A percentile compares a stretch with the other conserved stretches of the same genome.
phyloP scores from a whole-genome alignment of 1,140 invertebrate genomes.

The Hormaphis cornu region DNA sequence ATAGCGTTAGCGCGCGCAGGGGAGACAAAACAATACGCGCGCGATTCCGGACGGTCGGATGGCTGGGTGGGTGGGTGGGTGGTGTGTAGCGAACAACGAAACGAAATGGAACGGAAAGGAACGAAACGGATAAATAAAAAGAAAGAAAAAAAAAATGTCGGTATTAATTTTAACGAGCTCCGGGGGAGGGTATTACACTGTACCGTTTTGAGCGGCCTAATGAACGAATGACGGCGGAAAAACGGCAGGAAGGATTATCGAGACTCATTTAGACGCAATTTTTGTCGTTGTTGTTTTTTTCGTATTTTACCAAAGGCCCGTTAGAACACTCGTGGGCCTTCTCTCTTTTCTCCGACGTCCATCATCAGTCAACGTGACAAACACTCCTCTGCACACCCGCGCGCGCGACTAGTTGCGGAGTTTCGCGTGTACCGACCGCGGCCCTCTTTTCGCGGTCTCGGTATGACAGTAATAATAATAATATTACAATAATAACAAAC shows the following conservation, averaged over 20 bases:
- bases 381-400: not conserved
- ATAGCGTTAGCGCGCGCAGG: not conserved
- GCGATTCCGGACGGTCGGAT: not conserved
- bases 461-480: not conserved
- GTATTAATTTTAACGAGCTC: conserved; percentile 32
- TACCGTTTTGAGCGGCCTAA: conserved; percentile 29
- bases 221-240: conserved; percentile 24
- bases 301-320: not conserved
- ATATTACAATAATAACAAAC: not conserved
- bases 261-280: conserved; percentile 21
- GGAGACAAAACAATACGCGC: conserved; percentile 10
- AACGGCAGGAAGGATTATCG: conserved; percentile 27
- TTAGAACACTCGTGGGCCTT: too few relatives aligned
- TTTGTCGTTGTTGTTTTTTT: too few relatives aligned
- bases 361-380: conserved; percentile 16
- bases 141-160: not conserved
- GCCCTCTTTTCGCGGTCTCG: too few relatives aligned
- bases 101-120: not conserved
- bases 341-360: too few relatives aligned
- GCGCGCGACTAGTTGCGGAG: too few relatives aligned
- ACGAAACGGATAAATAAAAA: not conserved
- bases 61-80: not conserved
- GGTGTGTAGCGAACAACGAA: not conserved
- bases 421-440: not conserved
- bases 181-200: too few relatives aligned